Base-by-base conservation (phyloP, 2,888 invertebrate species). In the Drosophila colorata region DNA sequence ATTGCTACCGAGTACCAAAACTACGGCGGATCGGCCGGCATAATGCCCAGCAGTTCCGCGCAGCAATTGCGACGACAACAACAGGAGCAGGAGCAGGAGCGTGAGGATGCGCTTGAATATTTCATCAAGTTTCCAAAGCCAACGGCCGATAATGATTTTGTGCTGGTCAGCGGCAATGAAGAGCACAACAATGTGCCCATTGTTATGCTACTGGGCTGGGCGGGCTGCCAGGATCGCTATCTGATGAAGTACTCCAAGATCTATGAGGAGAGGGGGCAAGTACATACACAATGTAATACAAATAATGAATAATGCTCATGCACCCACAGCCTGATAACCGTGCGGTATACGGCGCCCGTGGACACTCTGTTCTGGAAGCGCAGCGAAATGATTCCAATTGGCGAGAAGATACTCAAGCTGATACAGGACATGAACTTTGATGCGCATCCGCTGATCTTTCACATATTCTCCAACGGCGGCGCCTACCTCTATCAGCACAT, bases 221-320 rank as follows among this genome's bases (percentile, higher is more conserved):
- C 96, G 51, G 96, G 96, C 38, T 96, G 96, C 90, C 94, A 95
- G 90, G 96, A 96, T 91, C 95, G 95, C 88, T 95, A 96, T 91
- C 91, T 96, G 56, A 94, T 95, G 79, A 96, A 96, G 90, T 96
- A 96, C 92, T 95, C 96, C 46, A 94, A 95, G 80, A 95, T 96
- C 66, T 96, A 96, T 89, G 95, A 96, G 87, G 94, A 95, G 65
- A 93, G 94, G 85, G 95, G 96, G 96, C 96, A 91, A 92, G 93
- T 86, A 28, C 25, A 35, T n/a, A 8, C 40, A 20, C 4, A 20
- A n/a, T 2, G 25, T 48, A 43, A 9, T 16, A 11, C 18, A 41
- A 16, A 37, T 37, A 33, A 13, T n/a, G n/a, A n/a, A 35, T 35
- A 35, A n/a, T n/a, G 8, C 9, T 25, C 33, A 40, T 28, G n/a